phyloP scores from a whole-genome alignment of 2,797 vertebrate species.

The Anabacerthia variegaticeps region DNA sequence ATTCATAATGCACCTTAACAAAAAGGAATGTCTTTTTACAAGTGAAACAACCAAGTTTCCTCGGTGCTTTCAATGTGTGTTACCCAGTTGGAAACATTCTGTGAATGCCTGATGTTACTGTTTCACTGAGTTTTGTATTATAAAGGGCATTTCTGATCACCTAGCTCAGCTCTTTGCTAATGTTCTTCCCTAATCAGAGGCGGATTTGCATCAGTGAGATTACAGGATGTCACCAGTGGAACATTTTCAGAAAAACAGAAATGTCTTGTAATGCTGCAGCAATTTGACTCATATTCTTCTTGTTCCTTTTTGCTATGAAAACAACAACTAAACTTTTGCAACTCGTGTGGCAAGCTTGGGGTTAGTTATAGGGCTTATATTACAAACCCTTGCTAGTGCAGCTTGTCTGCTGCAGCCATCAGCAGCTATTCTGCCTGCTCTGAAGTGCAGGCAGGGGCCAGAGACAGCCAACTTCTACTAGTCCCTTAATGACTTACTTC shows the following conservation, averaged over 20 bases:
- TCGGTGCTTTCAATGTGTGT: background rate
- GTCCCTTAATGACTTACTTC: background rate
- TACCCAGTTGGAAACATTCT: background rate
- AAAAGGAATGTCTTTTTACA: background rate
- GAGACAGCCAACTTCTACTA: background rate
- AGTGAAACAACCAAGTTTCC: background rate
- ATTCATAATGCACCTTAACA: background rate
- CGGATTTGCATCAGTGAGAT: background rate
- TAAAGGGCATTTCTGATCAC: background rate
- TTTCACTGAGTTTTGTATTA: background rate
- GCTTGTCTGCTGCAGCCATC: background rate
- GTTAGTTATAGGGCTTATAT: background rate
- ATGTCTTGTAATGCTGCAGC: background rate
- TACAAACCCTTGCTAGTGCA: background rate
- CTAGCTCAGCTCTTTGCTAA: background rate
- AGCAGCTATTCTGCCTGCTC: background rate
- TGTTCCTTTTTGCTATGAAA: slow-evolving; percentile 24
- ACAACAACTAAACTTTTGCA: background rate
- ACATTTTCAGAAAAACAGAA: slow-evolving; percentile 20
- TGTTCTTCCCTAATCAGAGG: background rate
- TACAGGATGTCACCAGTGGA: background rate
- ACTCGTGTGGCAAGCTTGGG: background rate
- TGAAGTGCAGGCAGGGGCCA: background rate
- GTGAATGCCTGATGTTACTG: background rate
- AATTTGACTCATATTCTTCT: background rate